Percentiles rank a stretch among this genome's conserved stretches.
These are phyloP conservation scores for Ophion slaviceki DNA, from an alignment of 2,888 invertebrate genomes.

Conservation along the genomic window DNA sequence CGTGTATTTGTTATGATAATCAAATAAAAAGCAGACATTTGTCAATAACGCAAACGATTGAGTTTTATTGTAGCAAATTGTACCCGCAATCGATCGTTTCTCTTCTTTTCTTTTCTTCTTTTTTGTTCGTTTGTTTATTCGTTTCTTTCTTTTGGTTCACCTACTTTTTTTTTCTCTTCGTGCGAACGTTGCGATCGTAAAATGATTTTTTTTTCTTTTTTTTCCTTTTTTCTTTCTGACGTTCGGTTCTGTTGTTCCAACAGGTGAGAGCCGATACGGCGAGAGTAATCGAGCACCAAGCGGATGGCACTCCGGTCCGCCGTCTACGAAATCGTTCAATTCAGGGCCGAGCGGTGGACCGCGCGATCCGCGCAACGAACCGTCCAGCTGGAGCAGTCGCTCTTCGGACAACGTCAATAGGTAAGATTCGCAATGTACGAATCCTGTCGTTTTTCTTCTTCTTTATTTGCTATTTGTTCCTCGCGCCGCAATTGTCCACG, in stretches of 20 bases:
- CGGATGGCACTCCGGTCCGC: slow-evolving; percentile 81
- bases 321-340: slow-evolving; percentile 80
- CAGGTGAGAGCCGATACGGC: slow-evolving; percentile 81
- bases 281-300: slow-evolving; percentile 80
- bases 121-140: slow-evolving; percentile 25
- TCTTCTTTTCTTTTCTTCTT: slow-evolving; percentile 28
- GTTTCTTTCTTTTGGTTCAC: slow-evolving; percentile 15
- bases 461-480: not conserved
- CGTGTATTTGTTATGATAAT: slow-evolving; percentile 63
- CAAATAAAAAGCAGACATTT: slow-evolving; percentile 67
- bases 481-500: not conserved
- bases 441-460: slow-evolving; percentile 14
- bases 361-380: slow-evolving; percentile 80
- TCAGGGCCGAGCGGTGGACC: slow-evolving; percentile 79
- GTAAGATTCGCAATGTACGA: slow-evolving; percentile 64
- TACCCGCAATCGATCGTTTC: slow-evolving; percentile 68
- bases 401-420: slow-evolving; percentile 81
- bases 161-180: slow-evolving; percentile 4
- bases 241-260: slow-evolving; percentile 61
- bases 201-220: slow-evolving; percentile 49
- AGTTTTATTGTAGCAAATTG: slow-evolving; percentile 77
- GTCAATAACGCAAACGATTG: slow-evolving; percentile 68
- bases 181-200: slow-evolving; percentile 10
- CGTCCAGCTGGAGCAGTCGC: slow-evolving; percentile 81
- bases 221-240: slow-evolving; percentile 47